Evolutionary conservation across 2,797 vertebrate genomes (phyloP).

Genomic region (Hoplostethus mediterraneus): DNA sequence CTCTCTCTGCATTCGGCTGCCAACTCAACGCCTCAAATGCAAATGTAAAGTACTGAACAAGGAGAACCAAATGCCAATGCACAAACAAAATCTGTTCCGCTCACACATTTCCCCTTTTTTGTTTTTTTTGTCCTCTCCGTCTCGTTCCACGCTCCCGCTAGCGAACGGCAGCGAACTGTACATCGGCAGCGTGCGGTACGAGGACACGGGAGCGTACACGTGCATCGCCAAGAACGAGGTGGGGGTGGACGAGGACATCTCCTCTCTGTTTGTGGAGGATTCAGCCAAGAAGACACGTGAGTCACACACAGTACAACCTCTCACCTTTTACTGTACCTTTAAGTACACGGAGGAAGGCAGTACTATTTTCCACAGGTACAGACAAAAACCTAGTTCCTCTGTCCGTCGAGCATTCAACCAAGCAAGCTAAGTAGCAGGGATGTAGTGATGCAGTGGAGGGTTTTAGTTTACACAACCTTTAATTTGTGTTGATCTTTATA

Average conservation of each 20-base stretch:
- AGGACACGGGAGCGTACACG: conserved; percentile 97
- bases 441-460: no score
- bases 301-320: conserved; percentile 45
- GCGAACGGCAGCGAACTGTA: conserved; percentile 94
- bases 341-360: neutral
- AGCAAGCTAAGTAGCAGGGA: no score
- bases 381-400: neutral
- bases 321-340: neutral
- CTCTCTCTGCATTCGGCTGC: no score
- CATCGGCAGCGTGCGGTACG: conserved; percentile 93
- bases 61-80: neutral
- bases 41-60: no score
- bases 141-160: conserved; percentile 58
- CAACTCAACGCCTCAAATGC: no score
- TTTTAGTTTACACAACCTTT: neutral
- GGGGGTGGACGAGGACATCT: conserved; percentile 97
- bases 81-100: neutral
- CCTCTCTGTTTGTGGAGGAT: conserved; percentile 96
- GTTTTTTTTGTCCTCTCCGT: neutral
- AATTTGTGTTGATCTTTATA: no score
- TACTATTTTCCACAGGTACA: no score
- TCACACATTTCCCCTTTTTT: neutral
- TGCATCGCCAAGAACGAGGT: conserved; percentile 98
- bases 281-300: conserved; percentile 96
- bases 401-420: no score